phyloP scores from a whole-genome alignment of 2,113 vertebrate species.

The Origma solitaria region DNA sequence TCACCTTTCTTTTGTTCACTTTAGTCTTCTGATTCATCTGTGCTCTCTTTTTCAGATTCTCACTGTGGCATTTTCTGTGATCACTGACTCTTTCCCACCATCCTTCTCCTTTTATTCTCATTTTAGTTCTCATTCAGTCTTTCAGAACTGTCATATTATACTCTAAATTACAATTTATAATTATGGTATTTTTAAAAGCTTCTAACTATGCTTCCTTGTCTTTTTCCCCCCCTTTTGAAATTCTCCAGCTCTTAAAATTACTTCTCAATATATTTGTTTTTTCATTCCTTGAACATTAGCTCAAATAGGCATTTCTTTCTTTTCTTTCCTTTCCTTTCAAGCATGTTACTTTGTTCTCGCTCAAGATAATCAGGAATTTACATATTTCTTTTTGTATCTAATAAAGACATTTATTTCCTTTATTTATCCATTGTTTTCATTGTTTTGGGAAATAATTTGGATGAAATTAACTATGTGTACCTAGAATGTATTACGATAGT shows the following conservation, averaged over 20 bases:
- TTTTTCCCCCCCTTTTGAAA: neutral
- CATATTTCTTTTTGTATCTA: neutral
- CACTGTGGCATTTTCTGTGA: neutral
- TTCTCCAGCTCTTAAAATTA: neutral
- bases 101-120: neutral
- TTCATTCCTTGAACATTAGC: neutral
- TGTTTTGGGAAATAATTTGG: neutral
- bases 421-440: neutral
- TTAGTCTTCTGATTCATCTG: constrained; percentile 8
- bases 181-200: neutral
- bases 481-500: neutral
- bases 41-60: constrained; percentile 18
- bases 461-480: neutral
- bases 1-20: neutral
- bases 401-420: neutral
- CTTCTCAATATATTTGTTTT: neutral
- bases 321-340: neutral
- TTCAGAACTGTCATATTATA: neutral
- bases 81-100: neutral
- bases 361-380: neutral
- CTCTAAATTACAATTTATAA: neutral
- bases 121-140: neutral
- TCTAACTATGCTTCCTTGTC: neutral
- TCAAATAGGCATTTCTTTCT: neutral
- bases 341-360: neutral